These are phyloP conservation scores for Chamaea fasciata DNA, from an alignment of 2,113 vertebrate species.

Conservation along the genomic window DNA sequence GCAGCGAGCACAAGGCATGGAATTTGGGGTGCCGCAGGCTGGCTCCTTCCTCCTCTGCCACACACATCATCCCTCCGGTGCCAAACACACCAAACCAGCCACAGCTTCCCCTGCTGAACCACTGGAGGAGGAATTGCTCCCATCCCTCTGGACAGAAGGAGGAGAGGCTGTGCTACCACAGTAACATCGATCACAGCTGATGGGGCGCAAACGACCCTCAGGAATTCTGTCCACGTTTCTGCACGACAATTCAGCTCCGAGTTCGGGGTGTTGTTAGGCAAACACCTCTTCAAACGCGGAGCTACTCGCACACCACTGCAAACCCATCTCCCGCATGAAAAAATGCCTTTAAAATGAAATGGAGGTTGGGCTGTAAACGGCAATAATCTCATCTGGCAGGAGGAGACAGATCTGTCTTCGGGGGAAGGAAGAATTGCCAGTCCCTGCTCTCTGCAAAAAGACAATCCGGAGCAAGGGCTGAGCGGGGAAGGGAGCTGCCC, in stretches of 20 bases:
- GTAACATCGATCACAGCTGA: background rate
- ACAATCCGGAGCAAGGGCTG: fast-evolving
- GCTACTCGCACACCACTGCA: background rate
- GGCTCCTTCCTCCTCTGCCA: background rate
- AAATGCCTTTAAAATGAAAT: background rate
- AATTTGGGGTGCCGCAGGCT: background rate
- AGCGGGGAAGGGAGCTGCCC: background rate
- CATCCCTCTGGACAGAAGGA: background rate
- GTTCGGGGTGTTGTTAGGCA: background rate
- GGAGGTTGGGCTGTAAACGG: background rate
- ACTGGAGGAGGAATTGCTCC: background rate
- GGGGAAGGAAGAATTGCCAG: background rate
- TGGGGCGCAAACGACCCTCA: background rate
- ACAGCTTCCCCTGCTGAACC: background rate
- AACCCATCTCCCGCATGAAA: background rate
- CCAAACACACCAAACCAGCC: background rate
- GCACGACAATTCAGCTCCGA: background rate
- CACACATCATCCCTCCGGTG: background rate
- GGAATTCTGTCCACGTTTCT: background rate
- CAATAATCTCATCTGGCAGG: background rate
- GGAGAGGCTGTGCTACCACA: background rate
- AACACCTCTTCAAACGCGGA: background rate
- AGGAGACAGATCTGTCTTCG: background rate
- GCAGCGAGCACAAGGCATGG: background rate
- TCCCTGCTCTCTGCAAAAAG: background rate